Evolutionary conservation across 2,797 vertebrate species (phyloP).

Genomic region (Eurystomus glaucurus): DNA sequence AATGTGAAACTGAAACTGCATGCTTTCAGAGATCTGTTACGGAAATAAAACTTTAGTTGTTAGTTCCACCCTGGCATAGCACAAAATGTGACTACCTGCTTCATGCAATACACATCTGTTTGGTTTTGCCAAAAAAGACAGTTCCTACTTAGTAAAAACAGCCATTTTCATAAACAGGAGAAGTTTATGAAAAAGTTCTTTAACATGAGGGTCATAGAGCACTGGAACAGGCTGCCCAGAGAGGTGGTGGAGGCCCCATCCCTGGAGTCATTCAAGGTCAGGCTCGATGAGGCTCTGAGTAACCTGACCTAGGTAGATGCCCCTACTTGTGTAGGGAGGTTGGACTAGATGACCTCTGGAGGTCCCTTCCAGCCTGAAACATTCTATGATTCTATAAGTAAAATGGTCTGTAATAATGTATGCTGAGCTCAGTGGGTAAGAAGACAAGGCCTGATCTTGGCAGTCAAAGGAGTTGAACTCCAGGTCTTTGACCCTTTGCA

Average conservation of each 20-base stretch:
- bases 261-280: no score
- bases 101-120: background rate
- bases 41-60: constrained; percentile 45
- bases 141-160: background rate
- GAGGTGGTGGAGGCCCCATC: no score
- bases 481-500: background rate
- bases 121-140: constrained; percentile 9
- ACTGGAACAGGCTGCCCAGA: no score
- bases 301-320: no score
- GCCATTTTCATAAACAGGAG: background rate
- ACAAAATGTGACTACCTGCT: background rate
- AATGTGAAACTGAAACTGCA: constrained; percentile 64
- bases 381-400: background rate
- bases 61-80: constrained; percentile 42
- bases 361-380: no score
- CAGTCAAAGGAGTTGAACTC: background rate
- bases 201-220: no score
- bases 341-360: no score
- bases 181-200: no score
- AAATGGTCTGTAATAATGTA: background rate
- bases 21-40: constrained; percentile 26
- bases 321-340: no score
- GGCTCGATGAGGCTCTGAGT: no score
- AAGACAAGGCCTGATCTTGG: constrained; percentile 1
- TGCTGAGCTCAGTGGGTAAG: background rate